These are phyloP conservation scores for Dryas iulia DNA, from an alignment of 1,140 invertebrate species.

Conservation along the genomic window DNA sequence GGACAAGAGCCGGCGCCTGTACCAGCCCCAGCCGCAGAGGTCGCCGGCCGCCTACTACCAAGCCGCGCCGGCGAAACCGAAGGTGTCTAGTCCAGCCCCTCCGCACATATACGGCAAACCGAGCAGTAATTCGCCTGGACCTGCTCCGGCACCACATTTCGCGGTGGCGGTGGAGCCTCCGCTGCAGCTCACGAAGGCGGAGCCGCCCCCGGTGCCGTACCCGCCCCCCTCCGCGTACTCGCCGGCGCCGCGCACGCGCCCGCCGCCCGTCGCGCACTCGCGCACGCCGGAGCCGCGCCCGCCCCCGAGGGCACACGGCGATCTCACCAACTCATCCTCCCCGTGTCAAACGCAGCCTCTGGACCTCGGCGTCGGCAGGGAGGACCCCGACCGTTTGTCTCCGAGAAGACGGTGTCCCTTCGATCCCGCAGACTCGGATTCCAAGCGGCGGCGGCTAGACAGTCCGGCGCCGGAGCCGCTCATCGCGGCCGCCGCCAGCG, in stretches of 20 bases:
- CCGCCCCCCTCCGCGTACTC: constrained; percentile 79
- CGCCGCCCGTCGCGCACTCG: constrained; percentile 76
- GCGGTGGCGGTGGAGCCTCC: constrained; percentile 81
- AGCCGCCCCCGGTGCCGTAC: constrained; percentile 84
- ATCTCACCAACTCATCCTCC: constrained; percentile 73
- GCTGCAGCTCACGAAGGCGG: constrained; percentile 85
- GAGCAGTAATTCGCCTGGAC: constrained; percentile 82
- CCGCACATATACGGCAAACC: constrained; percentile 89
- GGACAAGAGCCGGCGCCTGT: constrained; percentile 83
- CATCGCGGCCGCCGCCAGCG: constrained; percentile 88
- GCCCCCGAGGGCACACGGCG: constrained; percentile 75
- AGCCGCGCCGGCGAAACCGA: constrained; percentile 83
- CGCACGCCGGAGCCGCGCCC: constrained; percentile 61
- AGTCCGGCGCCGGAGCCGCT: constrained; percentile 75
- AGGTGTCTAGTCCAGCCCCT: constrained; percentile 89
- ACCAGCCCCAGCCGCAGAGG: constrained; percentile 87
- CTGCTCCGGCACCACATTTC: constrained; percentile 81
- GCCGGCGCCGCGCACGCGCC: constrained; percentile 82
- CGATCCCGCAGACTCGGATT: constrained; percentile 56
- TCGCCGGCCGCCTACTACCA: constrained; percentile 83
- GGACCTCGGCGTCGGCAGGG: constrained; percentile 84
- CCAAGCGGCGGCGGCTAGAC: constrained; percentile 58
- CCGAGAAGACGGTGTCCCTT: constrained; percentile 78
- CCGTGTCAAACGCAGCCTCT: constrained; percentile 86
- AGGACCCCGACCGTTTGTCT: constrained; percentile 75